phyloP scores from a whole-genome alignment of 2,113 vertebrate species.

The Psettodes erumei region DNA sequence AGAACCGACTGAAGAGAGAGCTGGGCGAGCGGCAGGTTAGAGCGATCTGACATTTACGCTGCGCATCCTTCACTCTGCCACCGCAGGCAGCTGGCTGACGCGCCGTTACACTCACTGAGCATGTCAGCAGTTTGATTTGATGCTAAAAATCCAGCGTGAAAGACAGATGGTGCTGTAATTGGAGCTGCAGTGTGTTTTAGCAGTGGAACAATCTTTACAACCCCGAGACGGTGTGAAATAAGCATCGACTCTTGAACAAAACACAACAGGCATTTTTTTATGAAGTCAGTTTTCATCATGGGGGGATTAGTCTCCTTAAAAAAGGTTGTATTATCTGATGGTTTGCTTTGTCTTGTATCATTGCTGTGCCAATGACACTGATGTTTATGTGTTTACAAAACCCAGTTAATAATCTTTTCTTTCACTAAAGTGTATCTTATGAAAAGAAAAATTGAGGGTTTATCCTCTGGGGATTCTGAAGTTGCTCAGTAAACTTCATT shows the following conservation, averaged over 20 bases:
- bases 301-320: neutral
- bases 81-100: conserved; percentile 52
- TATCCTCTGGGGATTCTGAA: too few species aligned
- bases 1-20: conserved; percentile 88
- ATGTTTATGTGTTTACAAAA: too few species aligned
- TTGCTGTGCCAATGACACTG: too few species aligned
- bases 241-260: conserved; percentile 1
- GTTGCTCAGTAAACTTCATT: too few species aligned
- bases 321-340: too few species aligned
- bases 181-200: conserved; percentile 10
- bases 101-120: conserved; percentile 42
- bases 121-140: conserved; percentile 52
- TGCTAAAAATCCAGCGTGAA: conserved; percentile 50
- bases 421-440: too few species aligned
- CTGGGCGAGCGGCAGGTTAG: conserved; percentile 87
- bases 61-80: conserved; percentile 34
- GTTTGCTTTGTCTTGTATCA: too few species aligned
- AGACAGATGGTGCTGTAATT: conserved; percentile 60
- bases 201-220: neutral
- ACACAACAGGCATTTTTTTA: neutral
- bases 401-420: too few species aligned
- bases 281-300: neutral
- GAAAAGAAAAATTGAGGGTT: too few species aligned
- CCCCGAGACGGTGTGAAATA: conserved; percentile 17
- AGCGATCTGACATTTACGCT: conserved; percentile 51